Evolutionary conservation across 2,113 vertebrate species (phyloP).

Genomic region (Sorex araneus): DNA sequence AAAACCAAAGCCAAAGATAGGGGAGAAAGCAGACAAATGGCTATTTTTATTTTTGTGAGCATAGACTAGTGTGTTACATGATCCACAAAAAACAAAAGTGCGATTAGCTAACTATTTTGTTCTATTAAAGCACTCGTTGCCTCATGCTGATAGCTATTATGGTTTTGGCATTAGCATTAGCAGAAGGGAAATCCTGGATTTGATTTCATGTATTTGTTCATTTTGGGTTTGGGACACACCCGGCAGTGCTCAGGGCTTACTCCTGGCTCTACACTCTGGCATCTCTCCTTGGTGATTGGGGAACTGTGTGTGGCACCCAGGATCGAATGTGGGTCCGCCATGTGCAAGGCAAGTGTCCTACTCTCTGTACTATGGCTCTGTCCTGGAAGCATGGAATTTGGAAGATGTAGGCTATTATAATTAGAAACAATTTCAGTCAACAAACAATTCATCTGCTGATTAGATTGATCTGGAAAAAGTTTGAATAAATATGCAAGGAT

Average conservation of each 20-base stretch:
- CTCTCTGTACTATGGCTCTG: too few relatives aligned
- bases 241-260: too few relatives aligned
- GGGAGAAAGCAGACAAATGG: slow-evolving; percentile 11
- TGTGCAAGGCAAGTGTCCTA: too few relatives aligned
- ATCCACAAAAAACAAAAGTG: neutral
- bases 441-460: slow-evolving; percentile 57
- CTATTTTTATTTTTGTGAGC: too few relatives aligned
- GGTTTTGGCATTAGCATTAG: slow-evolving; percentile 29
- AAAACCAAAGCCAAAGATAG: neutral
- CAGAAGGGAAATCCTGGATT: slow-evolving; percentile 39
- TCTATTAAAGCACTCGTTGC: neutral
- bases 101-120: neutral
- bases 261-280: too few relatives aligned
- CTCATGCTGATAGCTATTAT: neutral
- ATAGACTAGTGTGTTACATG: neutral
- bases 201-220: too few relatives aligned
- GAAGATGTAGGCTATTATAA: slow-evolving; percentile 26
- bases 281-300: too few relatives aligned
- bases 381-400: neutral
- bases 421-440: slow-evolving; percentile 57
- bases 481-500: slow-evolving; percentile 53
- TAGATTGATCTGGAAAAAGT: slow-evolving; percentile 34
- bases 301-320: too few relatives aligned
- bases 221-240: too few relatives aligned
- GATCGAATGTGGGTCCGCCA: too few relatives aligned